Conservation (phyloP, 2,888 invertebrate species). For the Trissolcus japonicus region DNA sequence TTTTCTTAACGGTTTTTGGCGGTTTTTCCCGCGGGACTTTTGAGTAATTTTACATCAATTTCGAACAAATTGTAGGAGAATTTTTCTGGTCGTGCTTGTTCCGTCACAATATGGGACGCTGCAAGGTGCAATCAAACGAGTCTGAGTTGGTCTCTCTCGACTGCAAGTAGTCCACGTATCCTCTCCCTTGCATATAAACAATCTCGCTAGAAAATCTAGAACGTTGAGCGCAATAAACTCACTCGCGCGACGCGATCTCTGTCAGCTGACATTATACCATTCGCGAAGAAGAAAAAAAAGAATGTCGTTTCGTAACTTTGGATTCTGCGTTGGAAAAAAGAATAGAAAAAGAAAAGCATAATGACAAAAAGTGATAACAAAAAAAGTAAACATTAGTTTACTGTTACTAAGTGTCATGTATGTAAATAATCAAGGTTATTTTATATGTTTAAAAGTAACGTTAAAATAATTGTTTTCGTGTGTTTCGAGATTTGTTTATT, state of each 20-base stretch:
- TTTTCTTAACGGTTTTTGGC: no score
- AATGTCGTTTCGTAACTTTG: conserved; percentile 32
- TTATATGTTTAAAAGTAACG: no score
- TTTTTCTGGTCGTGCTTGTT: no score
- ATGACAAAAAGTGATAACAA: not conserved
- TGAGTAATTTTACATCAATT: no score
- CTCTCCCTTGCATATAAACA: conserved; percentile 71
- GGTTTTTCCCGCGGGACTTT: no score
- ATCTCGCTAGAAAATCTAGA: conserved; percentile 72
- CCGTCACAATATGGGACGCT: conserved; percentile 48
- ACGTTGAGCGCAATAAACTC: conserved; percentile 65
- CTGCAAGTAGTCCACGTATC: conserved; percentile 69
- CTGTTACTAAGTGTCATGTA: no score
- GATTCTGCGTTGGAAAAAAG: conserved; percentile 4
- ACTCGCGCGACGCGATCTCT: conserved; percentile 48
- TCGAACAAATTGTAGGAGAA: no score
- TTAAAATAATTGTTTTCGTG: no score
- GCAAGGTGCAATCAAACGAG: conserved; percentile 53
- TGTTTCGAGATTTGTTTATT: no score
- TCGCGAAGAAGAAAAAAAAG: conserved; percentile 11
- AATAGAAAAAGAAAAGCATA: not conserved
- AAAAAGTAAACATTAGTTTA: not conserved
- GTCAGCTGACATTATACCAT: conserved; percentile 44
- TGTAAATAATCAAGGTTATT: no score
- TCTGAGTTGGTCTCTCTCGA: conserved; percentile 45